Percentiles rank a stretch among this genome's conserved stretches.
Evolutionary conservation across 2,113 vertebrate genomes (phyloP).

Genomic region (Perca fluviatilis): DNA sequence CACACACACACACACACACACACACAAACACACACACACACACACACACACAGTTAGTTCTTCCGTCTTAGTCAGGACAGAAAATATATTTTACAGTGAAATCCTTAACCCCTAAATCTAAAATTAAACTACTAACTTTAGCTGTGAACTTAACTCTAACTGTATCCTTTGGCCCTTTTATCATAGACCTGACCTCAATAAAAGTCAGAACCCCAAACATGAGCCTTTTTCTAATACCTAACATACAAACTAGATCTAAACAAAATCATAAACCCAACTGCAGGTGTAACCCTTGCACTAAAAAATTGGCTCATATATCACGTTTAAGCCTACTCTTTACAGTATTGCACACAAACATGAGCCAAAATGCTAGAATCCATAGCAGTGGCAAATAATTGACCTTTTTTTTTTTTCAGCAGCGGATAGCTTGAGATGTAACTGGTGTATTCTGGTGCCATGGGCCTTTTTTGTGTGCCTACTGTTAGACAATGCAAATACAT

Average conservation of each 20-base stretch:
- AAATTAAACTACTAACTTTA: constrained; percentile 24
- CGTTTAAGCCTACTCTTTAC: neutral
- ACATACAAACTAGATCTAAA: neutral
- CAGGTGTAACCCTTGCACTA: neutral
- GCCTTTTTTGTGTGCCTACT: constrained; percentile 24
- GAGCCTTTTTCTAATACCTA: neutral
- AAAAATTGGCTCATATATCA: constrained; percentile 13
- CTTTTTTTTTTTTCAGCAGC: constrained; percentile 31
- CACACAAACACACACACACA: constrained; percentile 37
- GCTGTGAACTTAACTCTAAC: neutral
- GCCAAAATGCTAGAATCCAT: constrained; percentile 48
- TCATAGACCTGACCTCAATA: neutral
- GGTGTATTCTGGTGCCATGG: constrained; percentile 47
- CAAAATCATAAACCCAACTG: neutral
- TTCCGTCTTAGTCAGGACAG: neutral
- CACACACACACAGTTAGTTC: constrained; percentile 24
- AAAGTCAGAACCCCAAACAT: neutral
- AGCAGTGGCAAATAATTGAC: constrained; percentile 56
- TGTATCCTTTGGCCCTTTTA: neutral
- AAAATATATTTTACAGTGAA: constrained; percentile 30
- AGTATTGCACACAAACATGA: neutral
- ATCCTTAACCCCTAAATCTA: constrained; percentile 18
- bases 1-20: constrained; percentile 33
- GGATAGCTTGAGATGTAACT: constrained; percentile 49
- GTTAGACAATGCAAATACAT: constrained; percentile 67